phyloP scores from a whole-genome alignment of 2,888 invertebrate species.

The Nemapogon koenigi region DNA sequence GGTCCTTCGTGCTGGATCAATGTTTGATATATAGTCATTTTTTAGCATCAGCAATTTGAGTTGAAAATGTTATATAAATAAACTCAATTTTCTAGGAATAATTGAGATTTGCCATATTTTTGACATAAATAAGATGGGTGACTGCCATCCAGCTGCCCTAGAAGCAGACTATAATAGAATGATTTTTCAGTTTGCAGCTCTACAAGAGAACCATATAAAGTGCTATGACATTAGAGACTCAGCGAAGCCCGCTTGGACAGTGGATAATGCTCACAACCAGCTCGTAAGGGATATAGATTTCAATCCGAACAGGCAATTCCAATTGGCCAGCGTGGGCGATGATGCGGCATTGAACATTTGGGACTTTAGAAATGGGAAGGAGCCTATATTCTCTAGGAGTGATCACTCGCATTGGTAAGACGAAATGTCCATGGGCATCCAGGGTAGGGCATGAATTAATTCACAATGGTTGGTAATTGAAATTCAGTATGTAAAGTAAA shows the following conservation, averaged over 20 bases:
- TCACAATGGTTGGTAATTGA: no score
- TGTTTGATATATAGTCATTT: no score
- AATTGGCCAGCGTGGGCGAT: slow-evolving; percentile 92
- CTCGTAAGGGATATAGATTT: slow-evolving; percentile 92
- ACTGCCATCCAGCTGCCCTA: no score
- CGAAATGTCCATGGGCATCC: no score
- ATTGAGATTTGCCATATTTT: no score
- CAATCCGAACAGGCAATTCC: slow-evolving; percentile 96
- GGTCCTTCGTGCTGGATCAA: no score
- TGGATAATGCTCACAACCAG: slow-evolving; percentile 89
- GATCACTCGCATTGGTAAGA: slow-evolving; percentile 88
- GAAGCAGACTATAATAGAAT: not conserved
- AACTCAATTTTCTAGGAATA: no score
- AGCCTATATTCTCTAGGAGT: slow-evolving; percentile 79
- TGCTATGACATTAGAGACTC: slow-evolving; percentile 88
- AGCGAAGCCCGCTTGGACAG: slow-evolving; percentile 77
- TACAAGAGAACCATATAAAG: slow-evolving; percentile 84
- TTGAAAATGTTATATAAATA: no score
- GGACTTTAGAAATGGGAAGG: slow-evolving; percentile 86
- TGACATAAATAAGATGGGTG: no score
- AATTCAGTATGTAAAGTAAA: no score
- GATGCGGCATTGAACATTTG: slow-evolving; percentile 95
- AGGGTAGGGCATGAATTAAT: no score
- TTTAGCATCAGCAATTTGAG: no score
- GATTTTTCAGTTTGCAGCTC: slow-evolving; percentile 74